Evolutionary conservation across 1,140 invertebrate genomes (phyloP).

Genomic region (Diploscapter pachys): DNA sequence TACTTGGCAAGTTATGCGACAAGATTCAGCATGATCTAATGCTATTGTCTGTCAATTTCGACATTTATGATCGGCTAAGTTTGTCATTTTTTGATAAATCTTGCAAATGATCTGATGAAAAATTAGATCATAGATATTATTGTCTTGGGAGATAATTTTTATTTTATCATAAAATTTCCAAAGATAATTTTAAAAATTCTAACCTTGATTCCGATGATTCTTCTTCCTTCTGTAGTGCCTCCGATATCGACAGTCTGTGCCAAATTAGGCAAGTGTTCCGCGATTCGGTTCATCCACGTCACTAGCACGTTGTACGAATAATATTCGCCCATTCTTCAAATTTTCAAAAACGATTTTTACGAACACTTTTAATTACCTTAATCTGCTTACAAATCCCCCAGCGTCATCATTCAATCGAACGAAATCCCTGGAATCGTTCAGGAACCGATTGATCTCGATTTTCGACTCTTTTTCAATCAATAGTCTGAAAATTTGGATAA

Average conservation of each 20-base stretch:
- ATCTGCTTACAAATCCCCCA: constrained; percentile 3
- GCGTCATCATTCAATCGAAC: constrained; percentile 22
- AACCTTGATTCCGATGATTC: constrained; percentile 37
- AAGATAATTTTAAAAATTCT: too few relatives aligned
- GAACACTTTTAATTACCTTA: constrained; percentile 1
- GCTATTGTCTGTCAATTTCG: too few relatives aligned
- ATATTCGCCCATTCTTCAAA: constrained; percentile 42
- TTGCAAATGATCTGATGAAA: too few relatives aligned
- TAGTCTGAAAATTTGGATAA: constrained; percentile 18
- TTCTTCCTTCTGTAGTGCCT: constrained; percentile 36
- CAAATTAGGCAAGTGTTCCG: constrained; percentile 16
- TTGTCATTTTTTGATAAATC: too few relatives aligned
- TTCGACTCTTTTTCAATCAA: constrained; percentile 36
- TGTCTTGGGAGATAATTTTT: too few relatives aligned
- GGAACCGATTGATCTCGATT: constrained; percentile 5
- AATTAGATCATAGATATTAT: too few relatives aligned
- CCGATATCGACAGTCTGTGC: constrained; percentile 36
- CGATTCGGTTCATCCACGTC: constrained; percentile 40
- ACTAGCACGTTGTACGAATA: constrained; percentile 39
- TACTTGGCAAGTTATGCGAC: too few relatives aligned
- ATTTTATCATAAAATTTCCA: too few relatives aligned
- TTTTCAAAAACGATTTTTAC: not conserved
- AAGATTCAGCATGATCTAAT: too few relatives aligned
- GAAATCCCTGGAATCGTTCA: not conserved
- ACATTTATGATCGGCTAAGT: too few relatives aligned